phyloP scores from a whole-genome alignment of 2,113 vertebrate species.

The Ornithorhynchus anatinus region DNA sequence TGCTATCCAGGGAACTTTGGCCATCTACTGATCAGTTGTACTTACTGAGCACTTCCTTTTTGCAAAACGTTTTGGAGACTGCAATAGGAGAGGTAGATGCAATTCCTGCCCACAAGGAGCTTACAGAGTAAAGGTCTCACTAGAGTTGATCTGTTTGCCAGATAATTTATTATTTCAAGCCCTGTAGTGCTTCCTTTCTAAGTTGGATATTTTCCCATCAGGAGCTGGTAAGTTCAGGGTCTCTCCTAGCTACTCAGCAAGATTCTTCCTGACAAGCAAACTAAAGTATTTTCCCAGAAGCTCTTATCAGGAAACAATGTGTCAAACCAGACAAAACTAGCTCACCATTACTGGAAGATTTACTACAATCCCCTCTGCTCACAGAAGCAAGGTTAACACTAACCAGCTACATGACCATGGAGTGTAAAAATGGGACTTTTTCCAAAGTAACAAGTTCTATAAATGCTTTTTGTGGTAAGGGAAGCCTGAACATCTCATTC shows the following conservation, averaged over 20 bases:
- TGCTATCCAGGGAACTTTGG: too few species aligned
- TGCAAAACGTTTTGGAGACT: too few species aligned
- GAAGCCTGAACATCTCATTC: not conserved
- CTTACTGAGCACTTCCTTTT: too few species aligned
- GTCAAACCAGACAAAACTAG: slow-evolving; percentile 66
- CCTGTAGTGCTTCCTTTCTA: too few species aligned
- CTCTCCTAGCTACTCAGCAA: slow-evolving; percentile 37
- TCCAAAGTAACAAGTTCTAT: slow-evolving; percentile 27
- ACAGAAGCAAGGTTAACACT: slow-evolving; percentile 56
- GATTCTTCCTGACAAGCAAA: slow-evolving; percentile 55
- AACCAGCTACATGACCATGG: slow-evolving; percentile 5
- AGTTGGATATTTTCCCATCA: too few species aligned
- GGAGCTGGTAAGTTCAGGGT: slow-evolving; percentile 29
- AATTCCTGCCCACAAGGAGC: too few species aligned
- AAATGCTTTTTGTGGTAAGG: not conserved
- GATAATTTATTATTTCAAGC: too few species aligned
- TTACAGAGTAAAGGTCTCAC: too few species aligned
- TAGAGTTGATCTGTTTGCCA: too few species aligned
- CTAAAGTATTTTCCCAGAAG: slow-evolving; percentile 65
- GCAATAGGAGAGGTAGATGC: too few species aligned
- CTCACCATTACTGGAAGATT: slow-evolving; percentile 52
- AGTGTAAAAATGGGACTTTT: not conserved
- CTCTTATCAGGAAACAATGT: slow-evolving; percentile 67
- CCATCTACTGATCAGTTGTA: too few species aligned
- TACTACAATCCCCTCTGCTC: slow-evolving; percentile 55